Percentiles rank a stretch among this genome's conserved stretches.
Conservation (phyloP, 1,140 invertebrate species). For the Tenebrio molitor region DNA sequence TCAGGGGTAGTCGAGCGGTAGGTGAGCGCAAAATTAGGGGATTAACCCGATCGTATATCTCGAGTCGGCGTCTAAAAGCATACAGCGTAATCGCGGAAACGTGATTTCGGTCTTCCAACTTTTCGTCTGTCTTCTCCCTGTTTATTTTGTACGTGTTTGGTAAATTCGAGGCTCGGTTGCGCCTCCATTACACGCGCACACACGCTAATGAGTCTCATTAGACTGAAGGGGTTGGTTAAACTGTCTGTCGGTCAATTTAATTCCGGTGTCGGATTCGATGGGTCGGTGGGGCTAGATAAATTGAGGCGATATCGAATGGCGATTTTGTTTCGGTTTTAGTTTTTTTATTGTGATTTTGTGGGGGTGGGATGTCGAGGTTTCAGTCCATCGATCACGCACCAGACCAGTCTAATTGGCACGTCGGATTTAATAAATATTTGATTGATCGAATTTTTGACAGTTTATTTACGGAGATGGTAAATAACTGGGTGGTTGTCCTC, state of each 20-base stretch:
- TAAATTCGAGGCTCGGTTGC: background rate
- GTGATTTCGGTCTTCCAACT: slow-evolving; percentile 11
- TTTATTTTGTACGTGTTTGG: slow-evolving; percentile 26
- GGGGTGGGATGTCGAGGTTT: no score
- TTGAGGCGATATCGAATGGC: background rate
- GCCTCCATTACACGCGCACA: slow-evolving; percentile 5
- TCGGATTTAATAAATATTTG: no score
- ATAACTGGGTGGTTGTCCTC: no score
- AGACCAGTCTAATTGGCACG: no score
- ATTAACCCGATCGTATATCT: slow-evolving; percentile 29
- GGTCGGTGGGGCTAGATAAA: background rate
- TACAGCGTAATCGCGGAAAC: slow-evolving; percentile 11
- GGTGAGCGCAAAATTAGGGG: slow-evolving; percentile 18
- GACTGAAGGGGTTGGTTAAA: slow-evolving; percentile 5
- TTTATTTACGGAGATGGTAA: no score
- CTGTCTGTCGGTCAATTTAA: slow-evolving; percentile 9
- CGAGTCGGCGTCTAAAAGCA: background rate
- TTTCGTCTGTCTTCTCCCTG: slow-evolving; percentile 1
- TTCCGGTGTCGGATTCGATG: slow-evolving; percentile 22
- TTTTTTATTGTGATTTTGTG: no score
- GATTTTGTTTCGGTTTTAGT: no score
- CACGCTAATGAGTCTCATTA: slow-evolving; percentile 7
- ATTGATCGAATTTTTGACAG: no score
- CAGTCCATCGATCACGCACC: no score
- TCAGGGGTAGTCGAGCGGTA: background rate